Base-by-base conservation (phyloP, 1,140 invertebrate species). In the honey bee (Apis mellifera) region DNA sequence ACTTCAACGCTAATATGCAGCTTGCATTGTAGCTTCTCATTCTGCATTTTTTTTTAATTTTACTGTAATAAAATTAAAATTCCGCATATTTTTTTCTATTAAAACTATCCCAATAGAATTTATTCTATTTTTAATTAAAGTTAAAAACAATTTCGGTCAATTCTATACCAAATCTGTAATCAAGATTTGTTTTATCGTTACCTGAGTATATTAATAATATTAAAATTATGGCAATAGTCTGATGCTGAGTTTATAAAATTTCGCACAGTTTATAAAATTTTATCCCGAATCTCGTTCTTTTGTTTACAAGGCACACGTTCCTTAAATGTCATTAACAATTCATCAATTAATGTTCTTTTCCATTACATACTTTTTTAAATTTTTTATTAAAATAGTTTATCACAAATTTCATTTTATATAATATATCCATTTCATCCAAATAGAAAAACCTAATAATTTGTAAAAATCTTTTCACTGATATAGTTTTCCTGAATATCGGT, bases 41-140 rank as follows among this genome's bases (percentile, higher is more conserved):
- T 85, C 68, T 55, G 7, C 23, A 84, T 15, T 74, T 71, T 68
- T 78, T 81, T 77, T 82, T 52, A 87, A 85, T 85, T 86, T 26
- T 26, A 1, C 26, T 26, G 1, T 75, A n/a, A 48, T 52, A 50
- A 83, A 77, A 82, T 87, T n/a, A n/a, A n/a, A n/a, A 75, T 79
- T n/a, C 64, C 54, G 76, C 80, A 87, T 87, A 85, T 85, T 85
- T 62, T n/a, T 85, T 87, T 73, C 84, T 87, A 69, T 85, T 85
- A 19, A 5, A 77, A 77, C 75, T 57, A 80, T 85, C 11, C 80
- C 84, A 76, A 87, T 8, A 50, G 81, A n/a, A 42, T 85, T 84
- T 72, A n/a, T 83, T 79, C n/a, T 48, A 70, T 74, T 59, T 76
- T 48, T 64, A 70, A 72, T 32, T 9, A 85, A 79, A 32, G 32